phyloP scores from a whole-genome alignment of 1,140 invertebrate species.

The Chymomyza costata region DNA sequence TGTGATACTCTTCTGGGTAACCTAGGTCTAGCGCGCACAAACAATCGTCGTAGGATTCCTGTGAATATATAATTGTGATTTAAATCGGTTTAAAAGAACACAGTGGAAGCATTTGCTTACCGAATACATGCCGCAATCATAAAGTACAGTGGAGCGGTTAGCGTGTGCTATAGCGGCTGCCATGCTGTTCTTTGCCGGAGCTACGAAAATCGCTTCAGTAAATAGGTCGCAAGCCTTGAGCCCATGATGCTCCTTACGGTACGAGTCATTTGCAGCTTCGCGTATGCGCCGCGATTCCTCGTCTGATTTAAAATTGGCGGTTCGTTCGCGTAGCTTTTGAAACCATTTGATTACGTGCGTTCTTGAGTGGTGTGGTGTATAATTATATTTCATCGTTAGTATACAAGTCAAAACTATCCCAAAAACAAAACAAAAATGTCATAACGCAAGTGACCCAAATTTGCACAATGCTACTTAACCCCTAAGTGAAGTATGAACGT shows the following conservation, averaged over 20 bases:
- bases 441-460: constrained; percentile 45
- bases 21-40: constrained; percentile 53
- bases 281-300: constrained; percentile 57
- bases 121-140: constrained; percentile 56
- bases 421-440: constrained; percentile 34
- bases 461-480: constrained; percentile 42
- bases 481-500: background rate
- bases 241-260: constrained; percentile 56
- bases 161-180: constrained; percentile 55
- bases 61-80: background rate
- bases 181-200: constrained; percentile 42
- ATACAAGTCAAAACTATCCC: background rate
- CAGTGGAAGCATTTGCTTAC: constrained; percentile 17
- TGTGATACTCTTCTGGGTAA: constrained; percentile 56
- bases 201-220: constrained; percentile 56
- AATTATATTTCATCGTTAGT: background rate
- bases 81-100: background rate
- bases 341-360: constrained; percentile 60
- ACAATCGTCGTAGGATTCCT: constrained; percentile 62
- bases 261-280: constrained; percentile 58
- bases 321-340: constrained; percentile 53
- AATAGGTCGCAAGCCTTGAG: constrained; percentile 57
- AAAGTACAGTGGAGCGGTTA: constrained; percentile 52
- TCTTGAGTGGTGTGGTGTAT: constrained; percentile 13
- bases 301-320: constrained; percentile 53